A percentile compares a stretch with the other conserved stretches of the same genome.
These are phyloP conservation scores for Chiroxiphia lanceolata DNA, from an alignment of 2,797 vertebrate species.

Conservation along the genomic window DNA sequence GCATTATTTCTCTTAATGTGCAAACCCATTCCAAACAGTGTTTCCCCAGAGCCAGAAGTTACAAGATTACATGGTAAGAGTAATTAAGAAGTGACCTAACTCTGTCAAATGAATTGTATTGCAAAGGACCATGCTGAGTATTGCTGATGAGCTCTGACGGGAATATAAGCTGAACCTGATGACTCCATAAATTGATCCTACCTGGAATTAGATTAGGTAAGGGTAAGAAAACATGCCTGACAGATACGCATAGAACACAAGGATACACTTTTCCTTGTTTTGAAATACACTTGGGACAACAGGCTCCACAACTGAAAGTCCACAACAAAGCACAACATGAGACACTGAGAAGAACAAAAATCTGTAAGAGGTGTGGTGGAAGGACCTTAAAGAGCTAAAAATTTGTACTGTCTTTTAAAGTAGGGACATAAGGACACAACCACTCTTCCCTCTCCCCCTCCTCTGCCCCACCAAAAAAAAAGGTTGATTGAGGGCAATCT, in stretches of 20 bases:
- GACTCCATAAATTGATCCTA: not conserved
- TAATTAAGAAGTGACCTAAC: not conserved
- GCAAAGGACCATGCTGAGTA: not conserved
- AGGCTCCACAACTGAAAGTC: not conserved
- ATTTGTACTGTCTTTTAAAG: not conserved
- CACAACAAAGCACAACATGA: not conserved
- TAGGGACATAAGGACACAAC: not conserved
- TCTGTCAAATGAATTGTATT: not conserved
- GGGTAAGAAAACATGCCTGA: not conserved
- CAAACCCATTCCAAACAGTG: not conserved
- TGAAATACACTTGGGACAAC: not conserved
- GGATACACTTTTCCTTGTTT: not conserved
- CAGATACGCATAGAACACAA: not conserved
- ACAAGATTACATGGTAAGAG: not conserved
- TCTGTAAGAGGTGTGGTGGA: not conserved
- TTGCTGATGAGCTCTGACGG: not conserved
- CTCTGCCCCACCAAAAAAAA: not conserved
- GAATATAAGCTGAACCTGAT: not conserved
- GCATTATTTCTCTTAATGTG: not conserved
- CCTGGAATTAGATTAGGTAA: not conserved
- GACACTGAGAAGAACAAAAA: not conserved
- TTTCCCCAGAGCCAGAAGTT: not conserved
- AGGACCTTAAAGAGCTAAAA: not conserved
- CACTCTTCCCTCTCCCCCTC: not conserved
- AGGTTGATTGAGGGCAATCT: not conserved